Base-by-base conservation (phyloP, 2,888 invertebrate genomes). In the Aplocera efformata region DNA sequence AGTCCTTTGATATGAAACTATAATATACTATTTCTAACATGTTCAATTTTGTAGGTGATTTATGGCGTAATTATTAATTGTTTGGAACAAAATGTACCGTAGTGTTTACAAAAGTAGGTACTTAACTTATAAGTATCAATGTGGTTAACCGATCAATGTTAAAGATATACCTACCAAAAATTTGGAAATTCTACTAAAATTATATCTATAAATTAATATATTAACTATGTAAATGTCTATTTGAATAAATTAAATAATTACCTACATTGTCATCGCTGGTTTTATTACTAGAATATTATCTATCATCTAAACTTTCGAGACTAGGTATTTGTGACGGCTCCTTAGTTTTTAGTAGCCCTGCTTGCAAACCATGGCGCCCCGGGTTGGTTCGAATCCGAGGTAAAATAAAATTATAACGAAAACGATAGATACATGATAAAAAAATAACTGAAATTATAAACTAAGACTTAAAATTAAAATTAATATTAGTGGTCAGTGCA, bases 1-100 rank as follows among this genome's bases (percentile, higher is more conserved):
- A 84, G 82, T 72, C 70, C 76, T 88, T 88, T 88, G 82, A 86
- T 86, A 88, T 75, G 82, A 76, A 83, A 80, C 82, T 81, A 82
- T 53, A 2, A 17, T 17, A 17, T 57, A 55, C 55, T 52, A 81
- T 85, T 82, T 86, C 83, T 83, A 82, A 85, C 81, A 84, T 81
- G 85, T 85, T 85, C 85, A 85, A 86, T 84, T 86, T 86, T 85
- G 84, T 86, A 85, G 85, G 71, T 78, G 76, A 83, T 82, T 79
- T 85, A 84, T 73, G 73, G 74, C 78, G 80, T 84, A 83, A 79
- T 78, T 80, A 44, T 30, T 33, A 72, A 78, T 81, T 77, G 76
- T 85, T 85, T 81, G 75, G 75, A 79, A 73, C 71, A 75, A 79
- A 72, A 74, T 79, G 72, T 85, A 83, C 76, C 76, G 67, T 79